phyloP scores from a whole-genome alignment of 2,888 invertebrate genomes.

The Papilio demoleus region DNA sequence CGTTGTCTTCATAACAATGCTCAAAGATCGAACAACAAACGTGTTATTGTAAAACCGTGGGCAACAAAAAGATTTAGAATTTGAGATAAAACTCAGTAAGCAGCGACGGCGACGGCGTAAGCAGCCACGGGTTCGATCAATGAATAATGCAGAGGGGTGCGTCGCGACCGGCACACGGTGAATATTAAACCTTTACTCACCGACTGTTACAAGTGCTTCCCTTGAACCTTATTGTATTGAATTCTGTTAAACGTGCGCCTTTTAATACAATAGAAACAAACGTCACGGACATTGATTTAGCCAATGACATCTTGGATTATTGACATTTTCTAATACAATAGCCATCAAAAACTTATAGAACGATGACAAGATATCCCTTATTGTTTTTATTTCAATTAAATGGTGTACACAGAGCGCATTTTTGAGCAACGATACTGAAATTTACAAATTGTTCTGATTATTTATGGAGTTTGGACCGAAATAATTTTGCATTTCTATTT shows the following conservation, averaged over 20 bases:
- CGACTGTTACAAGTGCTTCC: conserved; percentile 59
- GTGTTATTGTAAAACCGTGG: conserved; percentile 22
- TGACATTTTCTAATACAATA: conserved; percentile 42
- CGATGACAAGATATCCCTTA: conserved; percentile 1
- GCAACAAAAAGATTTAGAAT: conserved; percentile 58
- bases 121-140: conserved; percentile 62
- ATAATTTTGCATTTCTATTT: neutral
- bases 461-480: neutral
- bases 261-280: conserved; percentile 37
- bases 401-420: neutral
- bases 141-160: conserved; percentile 74
- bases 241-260: conserved; percentile 19
- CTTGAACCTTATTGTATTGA: conserved; percentile 55
- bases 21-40: neutral
- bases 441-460: neutral
- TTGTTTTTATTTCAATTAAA: conserved; percentile 12
- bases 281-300: conserved; percentile 28
- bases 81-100: conserved; percentile 61
- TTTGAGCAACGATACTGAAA: neutral
- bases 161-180: conserved; percentile 55
- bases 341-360: conserved; percentile 33
- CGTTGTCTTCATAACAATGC: neutral
- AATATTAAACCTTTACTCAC: conserved; percentile 72
- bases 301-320: conserved; percentile 42
- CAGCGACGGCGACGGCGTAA: conserved; percentile 45